Percentiles rank a stretch among this genome's conserved stretches.
These are phyloP conservation scores for Halcyon senegalensis DNA, from an alignment of 2,113 vertebrate species.

Conservation along the genomic window DNA sequence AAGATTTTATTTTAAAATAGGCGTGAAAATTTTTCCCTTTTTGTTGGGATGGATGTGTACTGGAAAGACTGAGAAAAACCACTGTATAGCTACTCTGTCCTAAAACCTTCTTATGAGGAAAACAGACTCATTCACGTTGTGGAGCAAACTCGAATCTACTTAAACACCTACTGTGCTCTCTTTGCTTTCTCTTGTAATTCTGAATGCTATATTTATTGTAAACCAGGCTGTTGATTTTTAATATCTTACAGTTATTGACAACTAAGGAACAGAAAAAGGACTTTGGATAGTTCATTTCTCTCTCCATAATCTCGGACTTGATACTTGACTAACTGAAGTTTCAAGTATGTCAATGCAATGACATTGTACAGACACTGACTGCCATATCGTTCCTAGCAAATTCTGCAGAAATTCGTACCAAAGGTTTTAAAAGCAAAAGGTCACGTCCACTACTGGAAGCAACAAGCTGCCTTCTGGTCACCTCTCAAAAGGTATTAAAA, in stretches of 20 bases:
- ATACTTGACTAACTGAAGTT: neutral
- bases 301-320: neutral
- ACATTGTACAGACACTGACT: neutral
- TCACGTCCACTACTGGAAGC: neutral
- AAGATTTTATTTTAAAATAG: neutral
- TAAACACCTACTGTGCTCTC: neutral
- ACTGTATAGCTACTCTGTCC: rapidly evolving
- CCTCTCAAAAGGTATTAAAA: neutral
- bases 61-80: neutral
- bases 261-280: neutral
- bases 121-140: neutral
- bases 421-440: neutral
- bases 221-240: neutral
- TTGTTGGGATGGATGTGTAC: neutral
- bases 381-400: neutral
- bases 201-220: neutral
- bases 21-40: neutral
- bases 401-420: neutral
- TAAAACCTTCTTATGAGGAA: neutral
- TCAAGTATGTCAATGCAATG: neutral
- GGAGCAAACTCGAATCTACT: neutral
- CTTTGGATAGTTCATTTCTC: neutral
- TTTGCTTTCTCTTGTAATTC: neutral
- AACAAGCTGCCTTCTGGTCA: neutral
- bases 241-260: neutral